Percentiles rank a stretch among this genome's conserved stretches.
Evolutionary conservation across 1,140 invertebrate species (phyloP).

Genomic region (Sesamia nonagrioides): DNA sequence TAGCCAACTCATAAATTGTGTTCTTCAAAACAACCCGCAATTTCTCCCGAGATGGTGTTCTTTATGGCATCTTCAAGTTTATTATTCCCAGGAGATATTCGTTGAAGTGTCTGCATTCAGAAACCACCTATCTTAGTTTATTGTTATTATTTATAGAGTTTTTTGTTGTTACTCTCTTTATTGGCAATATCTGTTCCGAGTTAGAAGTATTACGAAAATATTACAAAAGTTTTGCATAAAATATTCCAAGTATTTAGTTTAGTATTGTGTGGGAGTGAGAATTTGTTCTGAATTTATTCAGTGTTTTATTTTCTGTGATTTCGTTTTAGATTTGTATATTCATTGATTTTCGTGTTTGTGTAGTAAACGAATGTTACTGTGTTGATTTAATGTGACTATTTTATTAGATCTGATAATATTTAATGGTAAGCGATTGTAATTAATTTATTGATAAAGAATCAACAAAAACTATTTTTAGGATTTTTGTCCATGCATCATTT

Average conservation of each 20-base stretch:
- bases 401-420: background rate
- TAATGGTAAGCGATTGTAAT: background rate
- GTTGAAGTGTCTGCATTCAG: conserved; percentile 36
- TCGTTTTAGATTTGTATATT: background rate
- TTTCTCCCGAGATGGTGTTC: conserved; percentile 22
- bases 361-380: background rate
- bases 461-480: too few species aligned
- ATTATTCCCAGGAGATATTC: conserved; percentile 16
- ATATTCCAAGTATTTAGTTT: conserved; percentile 6
- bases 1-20: conserved; percentile 3
- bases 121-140: conserved; percentile 33
- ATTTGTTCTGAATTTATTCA: background rate
- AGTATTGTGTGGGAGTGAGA: background rate
- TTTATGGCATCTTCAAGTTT: conserved; percentile 38
- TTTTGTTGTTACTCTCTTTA: conserved; percentile 16
- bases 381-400: background rate
- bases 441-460: background rate
- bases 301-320: background rate
- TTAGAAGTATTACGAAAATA: background rate
- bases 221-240: background rate
- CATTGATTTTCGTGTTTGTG: background rate
- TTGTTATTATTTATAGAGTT: conserved; percentile 36
- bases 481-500: too few species aligned
- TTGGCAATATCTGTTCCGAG: background rate
- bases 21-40: conserved; percentile 33